Evolutionary conservation across 2,797 vertebrate species (phyloP).

Genomic region (Chelon labrosus): DNA sequence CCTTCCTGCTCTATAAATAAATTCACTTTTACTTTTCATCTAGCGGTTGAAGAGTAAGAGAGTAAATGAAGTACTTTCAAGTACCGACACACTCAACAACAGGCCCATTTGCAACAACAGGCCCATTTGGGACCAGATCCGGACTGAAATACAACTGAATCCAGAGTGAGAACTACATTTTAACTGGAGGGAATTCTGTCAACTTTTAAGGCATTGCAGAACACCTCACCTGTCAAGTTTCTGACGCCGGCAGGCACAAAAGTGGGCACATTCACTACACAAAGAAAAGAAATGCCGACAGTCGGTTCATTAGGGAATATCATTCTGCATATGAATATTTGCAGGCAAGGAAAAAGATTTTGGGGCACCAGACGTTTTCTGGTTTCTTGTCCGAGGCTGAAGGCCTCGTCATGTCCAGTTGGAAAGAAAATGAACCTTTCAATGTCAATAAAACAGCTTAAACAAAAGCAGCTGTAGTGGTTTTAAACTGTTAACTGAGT

Average conservation of each 20-base stretch:
- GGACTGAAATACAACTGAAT: neutral
- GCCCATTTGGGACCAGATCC: neutral
- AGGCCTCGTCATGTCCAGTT: no score
- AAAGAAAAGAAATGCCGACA: neutral
- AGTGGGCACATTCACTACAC: neutral
- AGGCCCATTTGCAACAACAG: neutral
- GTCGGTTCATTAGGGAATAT: neutral
- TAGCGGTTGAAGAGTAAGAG: neutral
- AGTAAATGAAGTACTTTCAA: neutral
- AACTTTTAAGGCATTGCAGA: neutral
- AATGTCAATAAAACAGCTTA: no score
- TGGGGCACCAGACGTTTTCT: no score
- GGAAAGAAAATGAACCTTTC: no score
- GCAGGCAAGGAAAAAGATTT: no score
- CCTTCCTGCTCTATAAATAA: neutral
- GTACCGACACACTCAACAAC: no score
- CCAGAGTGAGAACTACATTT: neutral
- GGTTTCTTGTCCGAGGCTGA: no score
- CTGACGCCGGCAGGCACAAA: neutral
- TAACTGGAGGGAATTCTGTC: neutral
- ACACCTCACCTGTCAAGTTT: neutral
- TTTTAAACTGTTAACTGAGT: no score
- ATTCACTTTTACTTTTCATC: neutral
- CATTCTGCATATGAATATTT: neutral
- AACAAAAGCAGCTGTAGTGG: no score